Evolutionary conservation across 2,888 invertebrate genomes (phyloP), one percentile per base, ranked within the genome.

Genomic region (Tuta absoluta): DNA sequence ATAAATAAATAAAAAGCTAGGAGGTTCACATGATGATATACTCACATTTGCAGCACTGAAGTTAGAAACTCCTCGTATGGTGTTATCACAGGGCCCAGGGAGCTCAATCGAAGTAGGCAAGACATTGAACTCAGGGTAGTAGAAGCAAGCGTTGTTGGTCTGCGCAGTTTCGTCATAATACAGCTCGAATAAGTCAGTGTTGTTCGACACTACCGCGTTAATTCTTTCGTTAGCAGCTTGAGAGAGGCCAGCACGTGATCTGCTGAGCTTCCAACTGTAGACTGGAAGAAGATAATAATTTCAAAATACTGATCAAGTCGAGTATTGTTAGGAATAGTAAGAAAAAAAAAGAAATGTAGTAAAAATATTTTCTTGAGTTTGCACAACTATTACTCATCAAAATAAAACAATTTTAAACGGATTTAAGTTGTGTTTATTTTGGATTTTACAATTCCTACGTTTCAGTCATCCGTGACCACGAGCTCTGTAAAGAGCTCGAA

Each of bases 251-350:
- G 60, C 45, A 2, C 77, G 78, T 5, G 75, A 72, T 64, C 82
- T 77, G 68, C 85, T 81, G 0, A 89, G 76, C 66, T 86, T 87
- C 89, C 89, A 91, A 68, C 89, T 89, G 81, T 78, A 87, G 8
- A 89, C 89, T 91, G 75, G 1, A 71, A 23, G 38, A 57, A 33
- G 57, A 3, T n/a, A 11, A 7, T 12, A 12, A 12, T 48, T n/a
- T 19, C 7, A 11, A 48, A n/a, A n/a, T n/a, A n/a, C n/a, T n/a
- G n/a, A n/a, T n/a, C n/a, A n/a, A n/a, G n/a, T n/a, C n/a, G n/a
- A n/a, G n/a, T n/a, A n/a, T n/a, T n/a, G n/a, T n/a, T n/a, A n/a
- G n/a, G n/a, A n/a, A n/a, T n/a, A n/a, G n/a, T n/a, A n/a, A n/a
- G n/a, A n/a, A n/a, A n/a, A n/a, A n/a, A n/a, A n/a, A n/a, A n/a